Conservation (phyloP, 2,797 vertebrate genomes). For the Eulemur coronatus region DNA sequence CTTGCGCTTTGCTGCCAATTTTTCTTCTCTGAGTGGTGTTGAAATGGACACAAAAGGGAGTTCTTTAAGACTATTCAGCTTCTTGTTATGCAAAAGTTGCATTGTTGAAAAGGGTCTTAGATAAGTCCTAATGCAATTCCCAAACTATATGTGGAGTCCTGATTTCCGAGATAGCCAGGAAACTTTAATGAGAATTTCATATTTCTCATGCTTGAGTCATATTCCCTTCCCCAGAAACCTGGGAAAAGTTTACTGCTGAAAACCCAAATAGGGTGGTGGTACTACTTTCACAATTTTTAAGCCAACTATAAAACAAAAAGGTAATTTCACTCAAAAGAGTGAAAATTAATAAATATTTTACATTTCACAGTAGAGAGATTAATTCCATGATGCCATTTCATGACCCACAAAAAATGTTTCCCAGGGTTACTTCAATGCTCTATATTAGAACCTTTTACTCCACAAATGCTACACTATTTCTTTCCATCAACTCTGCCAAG, state of each 20-base stretch:
- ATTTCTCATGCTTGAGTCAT: constrained; percentile 48
- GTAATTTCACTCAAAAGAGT: constrained; percentile 6
- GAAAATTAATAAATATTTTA: constrained; percentile 17
- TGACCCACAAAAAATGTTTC: neutral
- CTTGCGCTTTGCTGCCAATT: neutral
- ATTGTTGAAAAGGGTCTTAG: constrained; percentile 37
- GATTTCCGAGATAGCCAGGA: neutral
- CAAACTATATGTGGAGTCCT: neutral
- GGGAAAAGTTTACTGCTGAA: neutral
- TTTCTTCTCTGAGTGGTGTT: neutral
- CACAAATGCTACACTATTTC: neutral
- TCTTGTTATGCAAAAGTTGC: neutral
- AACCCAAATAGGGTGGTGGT: neutral
- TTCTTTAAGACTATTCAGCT: constrained; percentile 6
- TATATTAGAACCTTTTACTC: neutral
- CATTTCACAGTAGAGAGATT: constrained; percentile 1
- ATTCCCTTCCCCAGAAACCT: constrained; percentile 36
- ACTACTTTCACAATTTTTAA: neutral
- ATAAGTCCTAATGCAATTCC: constrained; percentile 2
- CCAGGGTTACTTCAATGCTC: neutral
- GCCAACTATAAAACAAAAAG: neutral
- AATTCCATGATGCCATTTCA: neutral
- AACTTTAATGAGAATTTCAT: constrained; percentile 10
- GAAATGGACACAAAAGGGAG: constrained; percentile 9
- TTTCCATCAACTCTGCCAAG: neutral